A percentile compares a stretch with the other conserved stretches of the same genome.
These are phyloP conservation scores for Vidua chalybeata DNA, from an alignment of 2,113 vertebrate genomes.

Conservation along the genomic window DNA sequence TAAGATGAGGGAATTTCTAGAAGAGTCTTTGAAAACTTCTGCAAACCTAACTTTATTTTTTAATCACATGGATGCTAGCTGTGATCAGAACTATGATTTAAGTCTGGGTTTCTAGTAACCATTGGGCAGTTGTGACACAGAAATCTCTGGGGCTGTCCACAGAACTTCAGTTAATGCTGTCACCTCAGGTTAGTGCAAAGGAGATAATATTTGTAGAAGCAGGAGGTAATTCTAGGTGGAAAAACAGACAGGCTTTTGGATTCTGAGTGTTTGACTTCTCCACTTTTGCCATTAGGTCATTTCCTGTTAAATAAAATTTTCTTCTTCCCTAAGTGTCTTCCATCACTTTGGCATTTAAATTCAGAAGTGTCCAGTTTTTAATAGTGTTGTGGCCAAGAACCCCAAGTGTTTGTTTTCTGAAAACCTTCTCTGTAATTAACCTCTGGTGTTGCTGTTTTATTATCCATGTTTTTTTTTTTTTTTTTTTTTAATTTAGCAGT, in stretches of 20 bases:
- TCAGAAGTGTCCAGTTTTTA: not conserved
- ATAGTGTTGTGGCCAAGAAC: not conserved
- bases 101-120: not conserved
- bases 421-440: not conserved
- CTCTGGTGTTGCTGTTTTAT: not conserved
- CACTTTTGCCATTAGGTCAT: not conserved
- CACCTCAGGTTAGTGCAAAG: not conserved
- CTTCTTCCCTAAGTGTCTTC: not conserved
- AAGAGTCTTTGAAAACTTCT: not conserved
- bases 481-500: not conserved
- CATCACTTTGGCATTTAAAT: not conserved
- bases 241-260: not conserved
- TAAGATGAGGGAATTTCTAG: not conserved
- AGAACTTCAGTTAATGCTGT: not conserved
- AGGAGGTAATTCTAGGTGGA: not conserved
- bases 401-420: not conserved
- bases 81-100: not conserved
- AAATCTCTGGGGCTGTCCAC: accelerated
- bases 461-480: not conserved
- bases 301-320: not conserved
- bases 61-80: not conserved
- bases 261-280: not conserved
- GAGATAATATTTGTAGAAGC: not conserved
- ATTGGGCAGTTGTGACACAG: not conserved
- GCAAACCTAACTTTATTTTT: not conserved